Conservation (phyloP, 2,113 vertebrate species). For the Lagenorhynchus albirostris region DNA sequence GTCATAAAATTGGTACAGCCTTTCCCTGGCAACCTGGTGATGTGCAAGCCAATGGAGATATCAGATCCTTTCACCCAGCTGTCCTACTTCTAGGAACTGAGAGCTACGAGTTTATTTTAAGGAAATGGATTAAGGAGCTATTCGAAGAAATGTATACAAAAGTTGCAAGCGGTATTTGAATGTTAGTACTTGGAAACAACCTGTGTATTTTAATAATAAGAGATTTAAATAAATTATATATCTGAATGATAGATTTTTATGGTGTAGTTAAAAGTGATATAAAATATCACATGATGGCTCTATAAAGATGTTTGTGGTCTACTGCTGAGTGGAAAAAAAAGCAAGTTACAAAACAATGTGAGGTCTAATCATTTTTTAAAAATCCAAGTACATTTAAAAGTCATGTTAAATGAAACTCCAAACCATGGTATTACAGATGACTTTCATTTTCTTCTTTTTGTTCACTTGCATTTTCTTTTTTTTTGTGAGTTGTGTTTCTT, state of each 20-base stretch:
- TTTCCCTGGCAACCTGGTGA: background rate
- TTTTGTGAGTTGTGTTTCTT: too few relatives aligned
- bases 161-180: background rate
- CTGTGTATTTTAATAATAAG: background rate
- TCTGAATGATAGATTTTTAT: background rate
- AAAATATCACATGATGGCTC: background rate
- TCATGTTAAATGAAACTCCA: background rate
- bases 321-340: background rate
- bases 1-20: background rate
- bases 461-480: background rate
- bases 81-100: background rate
- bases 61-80: background rate
- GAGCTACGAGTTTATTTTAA: background rate
- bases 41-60: background rate
- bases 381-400: conserved; percentile 1
- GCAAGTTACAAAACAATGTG: background rate
- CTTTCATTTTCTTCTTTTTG: conserved; percentile 5
- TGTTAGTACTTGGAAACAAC: background rate
- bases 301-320: background rate
- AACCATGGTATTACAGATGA: background rate
- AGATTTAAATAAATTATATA: background rate
- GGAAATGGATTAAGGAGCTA: background rate
- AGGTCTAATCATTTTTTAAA: background rate
- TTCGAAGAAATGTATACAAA: background rate
- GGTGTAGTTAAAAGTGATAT: background rate